Evolutionary conservation across 2,797 vertebrate species (phyloP).

Genomic region (Premnoplex brunnescens): DNA sequence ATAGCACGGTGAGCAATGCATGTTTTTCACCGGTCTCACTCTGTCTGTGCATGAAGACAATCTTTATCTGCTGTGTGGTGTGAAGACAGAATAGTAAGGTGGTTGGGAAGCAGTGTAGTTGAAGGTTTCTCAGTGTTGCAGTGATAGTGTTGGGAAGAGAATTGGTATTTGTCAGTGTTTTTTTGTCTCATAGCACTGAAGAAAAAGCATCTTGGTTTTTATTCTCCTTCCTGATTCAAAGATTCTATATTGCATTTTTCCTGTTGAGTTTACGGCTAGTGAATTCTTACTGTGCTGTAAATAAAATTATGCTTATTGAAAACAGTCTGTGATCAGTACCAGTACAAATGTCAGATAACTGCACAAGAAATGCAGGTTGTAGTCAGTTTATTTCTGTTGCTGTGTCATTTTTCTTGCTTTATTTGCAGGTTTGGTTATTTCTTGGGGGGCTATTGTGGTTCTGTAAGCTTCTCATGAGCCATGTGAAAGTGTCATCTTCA

Average conservation of each 20-base stretch:
- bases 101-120: not conserved
- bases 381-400: not conserved
- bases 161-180: not conserved
- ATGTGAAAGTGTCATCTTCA: not conserved
- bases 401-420: not conserved
- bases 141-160: not conserved
- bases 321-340: not conserved
- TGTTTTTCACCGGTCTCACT: slow-evolving; percentile 41
- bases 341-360: not conserved
- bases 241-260: not conserved
- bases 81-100: not conserved
- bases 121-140: not conserved
- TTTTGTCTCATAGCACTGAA: not conserved
- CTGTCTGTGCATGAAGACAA: not conserved
- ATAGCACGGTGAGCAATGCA: slow-evolving; percentile 42
- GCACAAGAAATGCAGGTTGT: not conserved
- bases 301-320: not conserved
- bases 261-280: not conserved
- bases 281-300: not conserved
- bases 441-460: not conserved
- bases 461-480: not conserved
- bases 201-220: not conserved
- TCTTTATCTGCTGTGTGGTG: slow-evolving; percentile 2
- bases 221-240: not conserved
- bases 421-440: slow-evolving; percentile 19